These are phyloP conservation scores for Pseudochirops corinnae DNA, from an alignment of 2,797 vertebrate genomes.

Conservation along the genomic window DNA sequence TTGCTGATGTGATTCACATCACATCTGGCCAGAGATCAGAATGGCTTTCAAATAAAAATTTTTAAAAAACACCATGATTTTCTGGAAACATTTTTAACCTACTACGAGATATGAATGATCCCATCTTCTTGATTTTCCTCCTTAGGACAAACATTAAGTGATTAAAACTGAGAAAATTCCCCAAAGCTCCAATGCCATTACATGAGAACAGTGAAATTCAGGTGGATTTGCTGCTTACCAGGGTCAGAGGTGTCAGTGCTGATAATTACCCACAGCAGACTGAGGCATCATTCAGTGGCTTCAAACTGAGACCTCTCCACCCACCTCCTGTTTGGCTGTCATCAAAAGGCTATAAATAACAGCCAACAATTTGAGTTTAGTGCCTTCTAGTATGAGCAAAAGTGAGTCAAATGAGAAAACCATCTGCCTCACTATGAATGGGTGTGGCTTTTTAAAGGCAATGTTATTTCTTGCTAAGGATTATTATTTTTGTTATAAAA, in stretches of 20 bases:
- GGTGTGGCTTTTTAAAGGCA: slow-evolving; percentile 69
- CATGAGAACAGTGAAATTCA: background rate
- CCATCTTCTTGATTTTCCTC: background rate
- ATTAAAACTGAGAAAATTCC: background rate
- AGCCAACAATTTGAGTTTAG: slow-evolving; percentile 66
- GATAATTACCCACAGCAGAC: background rate
- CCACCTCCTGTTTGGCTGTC: slow-evolving; percentile 41
- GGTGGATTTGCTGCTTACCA: background rate
- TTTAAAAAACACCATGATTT: background rate
- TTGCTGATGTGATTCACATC: background rate
- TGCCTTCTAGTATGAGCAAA: slow-evolving; percentile 78
- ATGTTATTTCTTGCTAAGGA: slow-evolving; percentile 56
- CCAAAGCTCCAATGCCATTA: background rate
- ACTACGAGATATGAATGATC: background rate
- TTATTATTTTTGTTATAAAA: slow-evolving; percentile 57
- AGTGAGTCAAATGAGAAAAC: slow-evolving; percentile 78
- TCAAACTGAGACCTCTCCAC: background rate
- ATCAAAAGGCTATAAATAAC: slow-evolving; percentile 62
- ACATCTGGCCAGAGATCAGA: background rate
- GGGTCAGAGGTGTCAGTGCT: slow-evolving; percentile 3
- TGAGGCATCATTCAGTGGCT: slow-evolving; percentile 43
- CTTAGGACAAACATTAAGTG: background rate
- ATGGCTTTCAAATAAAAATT: background rate
- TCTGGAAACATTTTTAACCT: background rate
- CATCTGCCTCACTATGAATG: slow-evolving; percentile 67